These are phyloP conservation scores for Ceratothoa steindachneri DNA, from an alignment of 2,888 invertebrate species.

Conservation along the genomic window DNA sequence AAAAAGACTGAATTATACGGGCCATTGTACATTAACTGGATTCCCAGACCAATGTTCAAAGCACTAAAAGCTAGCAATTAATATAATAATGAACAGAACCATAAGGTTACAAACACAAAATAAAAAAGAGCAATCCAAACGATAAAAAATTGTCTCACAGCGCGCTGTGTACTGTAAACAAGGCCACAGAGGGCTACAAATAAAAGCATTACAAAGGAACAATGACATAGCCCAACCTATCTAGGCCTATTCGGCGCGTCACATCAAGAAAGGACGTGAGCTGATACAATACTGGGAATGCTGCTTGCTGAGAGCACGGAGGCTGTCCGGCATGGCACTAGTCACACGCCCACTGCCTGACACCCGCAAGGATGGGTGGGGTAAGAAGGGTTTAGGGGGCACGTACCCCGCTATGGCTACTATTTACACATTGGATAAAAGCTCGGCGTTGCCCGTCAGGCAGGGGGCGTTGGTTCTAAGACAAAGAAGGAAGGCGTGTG, in stretches of 20 bases:
- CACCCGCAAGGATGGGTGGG: neutral
- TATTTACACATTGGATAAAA: slow-evolving; percentile 12
- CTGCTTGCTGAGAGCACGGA: slow-evolving; percentile 42
- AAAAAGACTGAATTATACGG: slow-evolving; percentile 58
- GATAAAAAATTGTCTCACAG: slow-evolving; percentile 39
- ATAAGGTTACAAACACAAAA: slow-evolving; percentile 46
- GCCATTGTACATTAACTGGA: slow-evolving; percentile 47
- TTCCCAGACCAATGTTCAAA: slow-evolving; percentile 47
- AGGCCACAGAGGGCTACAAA: slow-evolving; percentile 33
- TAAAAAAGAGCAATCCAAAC: slow-evolving; percentile 45
- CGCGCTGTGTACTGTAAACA: slow-evolving; percentile 42
- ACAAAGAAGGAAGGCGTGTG: neutral
- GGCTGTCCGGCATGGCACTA: slow-evolving; percentile 31
- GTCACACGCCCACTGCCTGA: slow-evolving; percentile 1
- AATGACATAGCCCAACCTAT: slow-evolving; percentile 46
- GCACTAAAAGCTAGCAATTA: slow-evolving; percentile 48
- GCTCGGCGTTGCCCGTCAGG: neutral
- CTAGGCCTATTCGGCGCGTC: slow-evolving; percentile 27
- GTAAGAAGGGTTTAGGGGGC: no score
- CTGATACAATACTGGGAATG: slow-evolving; percentile 44
- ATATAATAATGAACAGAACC: slow-evolving; percentile 46
- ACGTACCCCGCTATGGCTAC: neutral
- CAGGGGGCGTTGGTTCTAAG: neutral
- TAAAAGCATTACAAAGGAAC: slow-evolving; percentile 43
- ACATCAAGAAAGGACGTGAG: slow-evolving; percentile 45